Base-by-base conservation (phyloP, 2,797 vertebrate species). In the Dipus sagitta region DNA sequence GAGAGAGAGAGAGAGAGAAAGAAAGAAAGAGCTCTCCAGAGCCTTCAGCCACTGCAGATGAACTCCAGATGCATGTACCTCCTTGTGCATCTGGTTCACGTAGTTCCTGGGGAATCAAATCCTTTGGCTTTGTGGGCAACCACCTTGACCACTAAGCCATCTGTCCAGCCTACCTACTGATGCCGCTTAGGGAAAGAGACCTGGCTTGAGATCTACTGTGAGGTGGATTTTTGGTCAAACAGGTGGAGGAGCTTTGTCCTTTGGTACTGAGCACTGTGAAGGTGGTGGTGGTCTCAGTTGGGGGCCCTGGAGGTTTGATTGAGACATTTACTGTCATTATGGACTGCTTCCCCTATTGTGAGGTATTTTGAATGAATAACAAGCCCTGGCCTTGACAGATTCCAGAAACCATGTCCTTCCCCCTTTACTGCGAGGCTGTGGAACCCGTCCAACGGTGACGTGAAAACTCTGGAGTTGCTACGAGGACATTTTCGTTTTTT, bases 291-390 rank as follows among this genome's bases (percentile, higher is more conserved):
- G 97, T 98, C 98, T 98, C 97, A 90, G 91, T 0, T 1, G 97
- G 96, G 96, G 97, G 97, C 94, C 88, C 97, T 98, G 95, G 81
- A 96, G 96, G 95, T 97, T 97, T 96, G 95, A 97, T 93, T 97
- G 98, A 98, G 98, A 98, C 98, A 98, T 98, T 97, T 97, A 97
- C 97, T 97, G 93, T 95, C 97, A 88, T 92, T 95, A 81, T 96
- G 97, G 97, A 98, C 98, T 98, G 98, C 97, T 98, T 98, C 70
- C 96, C 98, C 94, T 97, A 97, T 98, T 97, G 95, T 97, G 96
- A 96, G 95, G 94, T 97, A 92, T 96, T 97, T 71, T 97, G 97
- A 97, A 97, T 97, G 94, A 96, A 94, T 97, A 97, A 98, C 97
- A 97, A 96, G 97, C 91, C 17, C 93, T 94, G 85, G 71, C 90